phyloP scores from a whole-genome alignment of 2,113 vertebrate genomes.

The Nyctereutes procyonoides region DNA sequence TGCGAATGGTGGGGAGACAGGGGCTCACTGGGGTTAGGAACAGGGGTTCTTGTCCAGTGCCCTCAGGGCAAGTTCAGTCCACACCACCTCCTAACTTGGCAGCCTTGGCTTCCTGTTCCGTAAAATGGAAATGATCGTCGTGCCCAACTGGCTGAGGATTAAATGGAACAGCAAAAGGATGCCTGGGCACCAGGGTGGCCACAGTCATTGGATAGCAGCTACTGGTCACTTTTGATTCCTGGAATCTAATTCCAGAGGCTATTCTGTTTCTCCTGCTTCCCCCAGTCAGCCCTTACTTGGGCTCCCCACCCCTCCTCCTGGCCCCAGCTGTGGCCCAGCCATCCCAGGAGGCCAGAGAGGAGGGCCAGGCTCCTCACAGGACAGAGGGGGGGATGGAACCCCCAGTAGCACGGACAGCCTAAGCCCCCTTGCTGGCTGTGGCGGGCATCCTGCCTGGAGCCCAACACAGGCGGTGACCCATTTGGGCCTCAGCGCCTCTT shows the following conservation, averaged over 20 bases:
- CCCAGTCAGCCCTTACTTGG: not conserved
- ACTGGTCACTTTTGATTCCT: not conserved
- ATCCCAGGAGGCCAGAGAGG: not conserved
- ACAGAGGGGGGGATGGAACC: not conserved
- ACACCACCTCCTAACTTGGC: not conserved
- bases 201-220: rapidly evolving
- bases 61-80: not conserved
- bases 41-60: not conserved
- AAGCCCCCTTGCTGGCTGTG: not conserved
- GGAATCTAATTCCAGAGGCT: not conserved
- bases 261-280: not conserved
- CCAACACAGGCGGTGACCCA: not conserved
- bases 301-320: too few relatives aligned
- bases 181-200: rapidly evolving
- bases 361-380: too few relatives aligned
- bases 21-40: not conserved
- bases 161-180: not conserved
- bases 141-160: rapidly evolving
- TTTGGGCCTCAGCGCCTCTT: not conserved
- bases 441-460: not conserved
- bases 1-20: not conserved
- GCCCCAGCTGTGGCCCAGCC: too few relatives aligned
- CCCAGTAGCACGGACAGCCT: not conserved
- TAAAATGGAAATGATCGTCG: not conserved
- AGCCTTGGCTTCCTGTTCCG: not conserved